Evolutionary conservation across 2,113 vertebrate species (phyloP).

Genomic region (Collichthys lucidus): DNA sequence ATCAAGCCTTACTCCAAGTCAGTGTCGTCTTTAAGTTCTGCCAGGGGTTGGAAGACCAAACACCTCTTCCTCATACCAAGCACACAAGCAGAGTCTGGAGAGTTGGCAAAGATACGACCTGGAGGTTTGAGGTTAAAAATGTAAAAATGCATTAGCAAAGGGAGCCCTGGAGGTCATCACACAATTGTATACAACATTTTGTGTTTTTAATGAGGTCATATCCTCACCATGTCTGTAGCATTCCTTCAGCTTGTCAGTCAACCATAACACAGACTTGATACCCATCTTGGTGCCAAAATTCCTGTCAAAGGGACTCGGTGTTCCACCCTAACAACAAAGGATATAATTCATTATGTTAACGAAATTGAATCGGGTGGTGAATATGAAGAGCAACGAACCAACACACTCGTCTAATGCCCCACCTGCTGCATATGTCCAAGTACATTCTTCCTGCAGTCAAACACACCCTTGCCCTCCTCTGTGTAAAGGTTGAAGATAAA

Average conservation of each 20-base stretch:
- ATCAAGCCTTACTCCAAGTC: slow-evolving; percentile 89
- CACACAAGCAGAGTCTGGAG: slow-evolving; percentile 88
- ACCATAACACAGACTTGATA: slow-evolving; percentile 90
- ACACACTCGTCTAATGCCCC: neutral
- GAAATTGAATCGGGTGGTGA: neutral
- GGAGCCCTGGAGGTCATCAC: neutral
- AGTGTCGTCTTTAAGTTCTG: slow-evolving; percentile 86
- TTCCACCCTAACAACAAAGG: slow-evolving; percentile 86
- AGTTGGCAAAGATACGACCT: slow-evolving; percentile 94
- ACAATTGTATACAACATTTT: neutral
- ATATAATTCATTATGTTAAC: neutral
- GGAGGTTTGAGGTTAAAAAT: slow-evolving; percentile 44
- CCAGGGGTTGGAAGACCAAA: slow-evolving; percentile 88
- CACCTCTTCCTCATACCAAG: slow-evolving; percentile 91
- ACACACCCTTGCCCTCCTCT: slow-evolving; percentile 92
- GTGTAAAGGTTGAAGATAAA: slow-evolving; percentile 94
- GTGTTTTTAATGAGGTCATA: neutral
- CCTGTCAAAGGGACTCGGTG: slow-evolving; percentile 92
- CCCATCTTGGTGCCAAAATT: slow-evolving; percentile 95
- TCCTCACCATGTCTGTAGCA: slow-evolving; percentile 89
- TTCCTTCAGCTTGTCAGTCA: slow-evolving; percentile 91
- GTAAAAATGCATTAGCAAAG: slow-evolving; percentile 18
- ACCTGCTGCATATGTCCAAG: slow-evolving; percentile 98
- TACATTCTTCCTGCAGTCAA: slow-evolving; percentile 93
- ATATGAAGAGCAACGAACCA: neutral